phyloP scores from a whole-genome alignment of 2,113 vertebrate species.

The Trematomus loennbergii region DNA sequence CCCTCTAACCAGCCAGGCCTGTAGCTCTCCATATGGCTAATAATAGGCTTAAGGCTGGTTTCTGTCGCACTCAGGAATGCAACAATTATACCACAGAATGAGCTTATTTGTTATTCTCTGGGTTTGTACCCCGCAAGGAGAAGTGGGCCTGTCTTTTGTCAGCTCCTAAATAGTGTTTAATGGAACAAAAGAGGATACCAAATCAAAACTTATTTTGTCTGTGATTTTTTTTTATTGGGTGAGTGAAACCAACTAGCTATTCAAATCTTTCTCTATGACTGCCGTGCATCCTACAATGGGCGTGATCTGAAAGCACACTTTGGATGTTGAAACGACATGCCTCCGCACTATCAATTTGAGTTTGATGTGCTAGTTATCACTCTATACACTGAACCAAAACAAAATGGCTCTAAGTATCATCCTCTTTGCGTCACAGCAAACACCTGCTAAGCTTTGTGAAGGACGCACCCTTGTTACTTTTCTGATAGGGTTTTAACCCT shows the following conservation, averaged over 20 bases:
- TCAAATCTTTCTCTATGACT: background rate
- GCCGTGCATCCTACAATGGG: background rate
- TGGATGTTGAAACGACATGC: background rate
- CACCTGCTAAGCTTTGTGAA: background rate
- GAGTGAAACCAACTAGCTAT: background rate
- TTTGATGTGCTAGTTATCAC: background rate
- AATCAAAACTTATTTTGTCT: background rate
- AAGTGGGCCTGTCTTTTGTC: conserved; percentile 49
- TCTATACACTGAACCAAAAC: background rate
- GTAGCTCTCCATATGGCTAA: conserved; percentile 77
- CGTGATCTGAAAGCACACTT: no score
- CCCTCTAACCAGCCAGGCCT: conserved; percentile 68
- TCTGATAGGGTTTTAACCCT: background rate
- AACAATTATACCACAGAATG: conserved; percentile 71
- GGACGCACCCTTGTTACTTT: background rate
- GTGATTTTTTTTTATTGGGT: background rate
- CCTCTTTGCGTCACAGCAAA: background rate
- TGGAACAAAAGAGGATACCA: background rate
- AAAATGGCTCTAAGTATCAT: background rate
- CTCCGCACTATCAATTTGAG: background rate
- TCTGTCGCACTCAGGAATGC: conserved; percentile 70
- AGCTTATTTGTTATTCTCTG: conserved; percentile 55
- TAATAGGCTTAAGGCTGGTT: conserved; percentile 74
- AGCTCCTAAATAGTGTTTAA: conserved; percentile 29
- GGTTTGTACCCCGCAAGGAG: conserved; percentile 44